Evolutionary conservation across 2,888 invertebrate species (phyloP), one percentile per base, ranked within the genome.

Genomic region (Pasiphila rectangulata): DNA sequence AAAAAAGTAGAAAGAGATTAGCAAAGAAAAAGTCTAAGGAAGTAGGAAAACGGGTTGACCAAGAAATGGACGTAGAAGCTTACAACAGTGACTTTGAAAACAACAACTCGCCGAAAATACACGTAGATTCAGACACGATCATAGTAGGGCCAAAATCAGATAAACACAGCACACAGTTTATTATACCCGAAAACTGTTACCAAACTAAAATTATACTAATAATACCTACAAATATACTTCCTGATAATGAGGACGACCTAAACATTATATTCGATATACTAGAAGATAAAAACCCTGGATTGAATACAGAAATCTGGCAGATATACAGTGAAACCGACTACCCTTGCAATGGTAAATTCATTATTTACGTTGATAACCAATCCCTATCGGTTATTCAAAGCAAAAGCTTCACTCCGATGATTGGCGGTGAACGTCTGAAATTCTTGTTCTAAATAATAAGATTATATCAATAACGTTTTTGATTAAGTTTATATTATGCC

Each of bases 301-400:
- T 87, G 3, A 84, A 84, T 32, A 83, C 84, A 0, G 82, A 84
- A 27, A 21, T 82, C 1, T 86, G 86, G 86, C 68, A 76, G 35
- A 59, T 84, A 0, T 67, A 61, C 3, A 67, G 71, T 0, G 72
- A 76, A 2, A 51, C 68, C 0, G 56, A 60, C 0, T 76, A 77
- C n/a, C 74, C 73, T 0, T 69, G 67, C 4, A 75, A 71, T 23
- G 83, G 83, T 0, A 77, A 69, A 40, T 83, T 84, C 15, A 67
- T 66, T 0, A 30, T 85, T 0, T 54, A 72, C 0, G 64, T 86
- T 0, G 86, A 87, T 21, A 75, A 68, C 13, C 76, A 79, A 19
- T 86, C 85, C 0, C 70, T 79, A 0, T 46, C 61, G 0, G 62
- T 84, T 0, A 72, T 87, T 1, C 69, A 75, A 34, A 66, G 69